Percentiles rank a stretch among this genome's conserved stretches.
phyloP scores from a whole-genome alignment of 2,797 vertebrate species.

The Garrulus glandarius region DNA sequence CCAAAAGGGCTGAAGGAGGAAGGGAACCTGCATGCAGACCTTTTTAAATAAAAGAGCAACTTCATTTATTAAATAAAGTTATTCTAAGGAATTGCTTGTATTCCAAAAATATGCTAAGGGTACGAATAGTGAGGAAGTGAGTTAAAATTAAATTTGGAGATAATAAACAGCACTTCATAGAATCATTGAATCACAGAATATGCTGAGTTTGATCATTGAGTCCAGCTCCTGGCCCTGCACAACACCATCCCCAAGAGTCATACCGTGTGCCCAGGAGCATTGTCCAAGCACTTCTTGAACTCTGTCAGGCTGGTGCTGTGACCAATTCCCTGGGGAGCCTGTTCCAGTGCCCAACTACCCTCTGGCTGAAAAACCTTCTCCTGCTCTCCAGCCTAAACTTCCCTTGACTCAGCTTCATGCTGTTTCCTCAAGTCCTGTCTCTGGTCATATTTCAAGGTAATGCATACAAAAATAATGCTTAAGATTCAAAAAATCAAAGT shows the following conservation, averaged over 20 bases:
- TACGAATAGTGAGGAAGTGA: neutral
- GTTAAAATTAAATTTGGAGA: neutral
- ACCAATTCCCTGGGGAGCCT: neutral
- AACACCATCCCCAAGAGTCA: neutral
- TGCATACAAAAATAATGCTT: neutral
- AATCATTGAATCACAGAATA: neutral
- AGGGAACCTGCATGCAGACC: neutral
- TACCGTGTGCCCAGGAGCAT: fast-evolving
- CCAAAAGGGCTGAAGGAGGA: neutral
- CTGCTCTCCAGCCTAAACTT: neutral
- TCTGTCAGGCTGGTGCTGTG: neutral
- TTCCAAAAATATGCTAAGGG: neutral
- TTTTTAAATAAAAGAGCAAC: neutral
- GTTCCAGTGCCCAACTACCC: neutral
- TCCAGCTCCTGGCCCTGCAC: neutral
- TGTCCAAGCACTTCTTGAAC: neutral
- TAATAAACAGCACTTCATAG: neutral
- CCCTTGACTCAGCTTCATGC: neutral
- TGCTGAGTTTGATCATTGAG: neutral
- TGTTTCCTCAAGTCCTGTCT: neutral
- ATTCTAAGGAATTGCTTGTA: neutral
- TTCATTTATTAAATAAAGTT: neutral
- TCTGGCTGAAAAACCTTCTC: neutral
- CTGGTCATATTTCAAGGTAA: neutral
- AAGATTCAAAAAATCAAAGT: neutral